A percentile compares a stretch with the other conserved stretches of the same genome.
phyloP scores from a whole-genome alignment of 2,888 invertebrate species.

The Rhaphigaster nebulosa region DNA sequence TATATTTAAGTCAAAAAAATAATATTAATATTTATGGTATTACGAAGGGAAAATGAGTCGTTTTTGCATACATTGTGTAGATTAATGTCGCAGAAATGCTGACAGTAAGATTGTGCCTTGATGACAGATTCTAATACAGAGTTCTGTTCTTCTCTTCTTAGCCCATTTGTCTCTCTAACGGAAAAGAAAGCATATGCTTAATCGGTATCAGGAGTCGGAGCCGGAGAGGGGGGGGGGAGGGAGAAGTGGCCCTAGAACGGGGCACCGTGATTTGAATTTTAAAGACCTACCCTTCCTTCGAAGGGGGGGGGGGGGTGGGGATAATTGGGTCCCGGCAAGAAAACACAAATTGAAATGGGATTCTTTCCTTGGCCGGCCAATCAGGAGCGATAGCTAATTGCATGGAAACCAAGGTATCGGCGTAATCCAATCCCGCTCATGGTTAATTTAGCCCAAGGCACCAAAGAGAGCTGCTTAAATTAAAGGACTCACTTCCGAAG shows the following conservation, averaged over 20 bases:
- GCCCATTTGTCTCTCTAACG: not conserved
- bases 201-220: slow-evolving; percentile 20
- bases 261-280: slow-evolving; percentile 64
- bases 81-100: too few relatives aligned
- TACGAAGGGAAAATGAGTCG: too few relatives aligned
- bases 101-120: not conserved
- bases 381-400: slow-evolving; percentile 64
- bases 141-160: not conserved
- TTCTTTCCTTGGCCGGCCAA: slow-evolving; percentile 62
- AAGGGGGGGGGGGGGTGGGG: not conserved
- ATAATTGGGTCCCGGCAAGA: slow-evolving; percentile 59
- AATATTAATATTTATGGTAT: too few relatives aligned
- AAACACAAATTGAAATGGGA: slow-evolving; percentile 65
- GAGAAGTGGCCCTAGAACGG: slow-evolving; percentile 26
- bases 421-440: slow-evolving; percentile 63
- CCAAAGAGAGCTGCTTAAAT: slow-evolving; percentile 58
- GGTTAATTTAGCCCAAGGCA: slow-evolving; percentile 62
- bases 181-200: slow-evolving; percentile 54
- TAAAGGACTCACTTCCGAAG: slow-evolving; percentile 58
- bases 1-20: too few relatives aligned
- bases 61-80: too few relatives aligned
- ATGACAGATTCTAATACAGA: not conserved
- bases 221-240: not conserved
- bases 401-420: slow-evolving; percentile 64
- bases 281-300: slow-evolving; percentile 57